Conservation (phyloP, 2,797 vertebrate genomes). For the Otolemur crassicaudatus region DNA sequence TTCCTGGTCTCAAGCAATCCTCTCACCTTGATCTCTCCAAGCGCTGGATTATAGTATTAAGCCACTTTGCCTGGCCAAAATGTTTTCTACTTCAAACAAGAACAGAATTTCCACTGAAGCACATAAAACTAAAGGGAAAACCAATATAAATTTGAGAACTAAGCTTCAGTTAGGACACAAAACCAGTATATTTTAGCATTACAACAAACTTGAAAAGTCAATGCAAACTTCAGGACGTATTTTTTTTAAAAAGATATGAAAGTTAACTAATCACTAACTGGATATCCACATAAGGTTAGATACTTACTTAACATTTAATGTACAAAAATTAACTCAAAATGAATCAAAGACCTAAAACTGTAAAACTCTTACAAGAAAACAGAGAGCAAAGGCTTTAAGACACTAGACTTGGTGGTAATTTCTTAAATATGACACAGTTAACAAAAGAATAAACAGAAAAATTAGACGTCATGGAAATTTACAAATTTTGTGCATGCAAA, state of each 20-base stretch:
- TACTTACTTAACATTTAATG: background rate
- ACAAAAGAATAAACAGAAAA: no score
- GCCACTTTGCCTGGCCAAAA: background rate
- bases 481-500: no score
- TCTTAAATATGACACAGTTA: no score
- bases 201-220: conserved; percentile 24
- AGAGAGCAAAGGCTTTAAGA: no score
- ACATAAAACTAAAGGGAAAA: background rate
- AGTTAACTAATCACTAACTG: no score
- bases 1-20: no score
- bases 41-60: no score
- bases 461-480: no score
- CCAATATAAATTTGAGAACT: conserved; percentile 35
- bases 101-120: conserved; percentile 20
- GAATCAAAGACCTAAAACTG: no score
- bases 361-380: no score
- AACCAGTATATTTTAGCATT: conserved; percentile 24
- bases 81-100: conserved; percentile 37
- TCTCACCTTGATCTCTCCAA: no score
- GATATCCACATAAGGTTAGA: background rate
- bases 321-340: background rate
- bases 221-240: background rate
- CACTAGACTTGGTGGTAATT: no score
- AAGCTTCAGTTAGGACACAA: conserved; percentile 24
- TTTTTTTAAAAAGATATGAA: conserved; percentile 16